These are phyloP conservation scores for Pyrochroa serraticornis DNA, from an alignment of 2,888 invertebrate species.

Conservation along the genomic window DNA sequence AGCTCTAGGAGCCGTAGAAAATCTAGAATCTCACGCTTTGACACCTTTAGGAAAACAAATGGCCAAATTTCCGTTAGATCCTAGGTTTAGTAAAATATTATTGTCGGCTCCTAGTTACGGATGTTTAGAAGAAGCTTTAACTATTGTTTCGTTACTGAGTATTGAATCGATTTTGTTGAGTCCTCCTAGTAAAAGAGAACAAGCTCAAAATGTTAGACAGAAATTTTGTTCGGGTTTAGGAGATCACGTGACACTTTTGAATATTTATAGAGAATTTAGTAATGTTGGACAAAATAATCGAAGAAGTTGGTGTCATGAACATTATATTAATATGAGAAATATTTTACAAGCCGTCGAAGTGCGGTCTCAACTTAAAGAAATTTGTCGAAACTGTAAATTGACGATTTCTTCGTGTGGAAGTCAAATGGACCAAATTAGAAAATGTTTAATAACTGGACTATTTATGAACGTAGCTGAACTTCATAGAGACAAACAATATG, in stretches of 20 bases:
- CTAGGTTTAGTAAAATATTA: slow-evolving; percentile 78
- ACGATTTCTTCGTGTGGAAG: slow-evolving; percentile 68
- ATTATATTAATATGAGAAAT: slow-evolving; percentile 84
- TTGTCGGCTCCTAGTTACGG: slow-evolving; percentile 72
- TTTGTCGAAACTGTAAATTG: slow-evolving; percentile 66
- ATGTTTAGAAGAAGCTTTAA: slow-evolving; percentile 82
- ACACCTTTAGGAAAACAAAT: slow-evolving; percentile 83
- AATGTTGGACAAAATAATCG: slow-evolving; percentile 68
- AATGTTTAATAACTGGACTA: slow-evolving; percentile 81
- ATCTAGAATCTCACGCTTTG: slow-evolving; percentile 65
- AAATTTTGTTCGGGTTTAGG: slow-evolving; percentile 88
- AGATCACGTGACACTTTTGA: slow-evolving; percentile 90
- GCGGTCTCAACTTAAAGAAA: slow-evolving; percentile 75
- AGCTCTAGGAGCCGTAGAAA: slow-evolving; percentile 74
- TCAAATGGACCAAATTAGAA: slow-evolving; percentile 70
- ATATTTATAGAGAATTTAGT: slow-evolving; percentile 82
- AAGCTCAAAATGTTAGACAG: slow-evolving; percentile 72
- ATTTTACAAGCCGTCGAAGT: slow-evolving; percentile 82
- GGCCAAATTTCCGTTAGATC: slow-evolving; percentile 92
- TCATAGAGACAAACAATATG: slow-evolving; percentile 72
- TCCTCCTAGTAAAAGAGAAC: slow-evolving; percentile 75
- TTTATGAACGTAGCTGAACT: slow-evolving; percentile 88
- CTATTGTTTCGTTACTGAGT: slow-evolving; percentile 85
- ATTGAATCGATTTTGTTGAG: slow-evolving; percentile 85
- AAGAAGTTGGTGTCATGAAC: slow-evolving; percentile 87